Evolutionary conservation across 2,888 invertebrate species (phyloP).

Genomic region (Orchesellides sinensis): DNA sequence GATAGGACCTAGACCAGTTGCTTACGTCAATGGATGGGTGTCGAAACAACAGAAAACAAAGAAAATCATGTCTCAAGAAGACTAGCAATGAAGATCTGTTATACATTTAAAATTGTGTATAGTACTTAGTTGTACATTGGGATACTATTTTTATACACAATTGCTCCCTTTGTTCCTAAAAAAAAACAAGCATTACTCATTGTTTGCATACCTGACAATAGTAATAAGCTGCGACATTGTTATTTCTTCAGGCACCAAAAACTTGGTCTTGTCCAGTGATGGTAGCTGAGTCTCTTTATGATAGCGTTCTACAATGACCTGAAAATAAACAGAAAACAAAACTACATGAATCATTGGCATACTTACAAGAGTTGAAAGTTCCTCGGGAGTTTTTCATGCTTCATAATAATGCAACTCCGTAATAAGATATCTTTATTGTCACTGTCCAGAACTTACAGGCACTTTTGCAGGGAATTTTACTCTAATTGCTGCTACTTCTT

Average conservation of each 20-base stretch:
- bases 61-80: not conserved
- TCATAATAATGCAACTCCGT: not conserved
- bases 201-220: conserved; percentile 91
- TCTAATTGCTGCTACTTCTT: conserved; percentile 87
- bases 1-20: too few species aligned
- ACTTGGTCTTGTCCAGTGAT: conserved; percentile 89
- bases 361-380: not conserved
- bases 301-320: conserved; percentile 91
- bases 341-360: conserved; percentile 17
- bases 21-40: too few species aligned
- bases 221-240: conserved; percentile 92
- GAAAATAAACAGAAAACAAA: conserved; percentile 76
- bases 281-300: conserved; percentile 87
- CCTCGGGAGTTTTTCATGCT: not conserved
- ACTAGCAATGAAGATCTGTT: not conserved
- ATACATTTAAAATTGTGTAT: too few species aligned
- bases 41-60: conserved; percentile 13
- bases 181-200: not conserved
- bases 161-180: not conserved
- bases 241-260: conserved; percentile 91
- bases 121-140: too few species aligned
- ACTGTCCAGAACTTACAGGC: conserved; percentile 82
- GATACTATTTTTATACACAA: too few species aligned
- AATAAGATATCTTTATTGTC: not conserved
- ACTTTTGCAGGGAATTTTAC: conserved; percentile 88